A percentile compares a stretch with the other conserved stretches of the same genome.
Evolutionary conservation across 2,888 invertebrate genomes (phyloP).

Genomic region (Netelia melanura): DNA sequence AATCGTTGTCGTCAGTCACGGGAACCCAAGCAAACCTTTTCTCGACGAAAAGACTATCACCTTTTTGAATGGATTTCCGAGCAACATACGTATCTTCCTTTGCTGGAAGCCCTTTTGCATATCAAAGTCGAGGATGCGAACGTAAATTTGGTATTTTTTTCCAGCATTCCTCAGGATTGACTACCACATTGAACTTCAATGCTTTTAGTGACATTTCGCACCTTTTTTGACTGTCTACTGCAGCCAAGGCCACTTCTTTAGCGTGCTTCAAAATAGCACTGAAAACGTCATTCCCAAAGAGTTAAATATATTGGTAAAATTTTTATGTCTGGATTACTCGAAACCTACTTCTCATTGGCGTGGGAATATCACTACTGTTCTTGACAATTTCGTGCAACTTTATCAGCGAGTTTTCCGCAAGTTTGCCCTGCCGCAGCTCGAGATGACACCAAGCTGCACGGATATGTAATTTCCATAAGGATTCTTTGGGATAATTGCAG

Average conservation of each 20-base stretch:
- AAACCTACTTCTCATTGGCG: constrained; percentile 72
- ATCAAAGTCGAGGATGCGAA: constrained; percentile 87
- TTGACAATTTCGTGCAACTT: constrained; percentile 69
- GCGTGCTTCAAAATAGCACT: constrained; percentile 42
- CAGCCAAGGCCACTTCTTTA: constrained; percentile 12
- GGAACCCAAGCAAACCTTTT: constrained; percentile 92
- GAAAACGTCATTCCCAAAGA: constrained; percentile 16
- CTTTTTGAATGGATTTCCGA: constrained; percentile 86
- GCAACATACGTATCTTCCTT: constrained; percentile 89
- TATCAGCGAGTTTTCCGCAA: constrained; percentile 81
- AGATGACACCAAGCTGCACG: constrained; percentile 89
- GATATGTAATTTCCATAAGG: constrained; percentile 88
- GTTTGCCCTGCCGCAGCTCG: constrained; percentile 85
- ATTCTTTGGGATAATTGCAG: constrained; percentile 88
- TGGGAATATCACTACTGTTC: constrained; percentile 65
- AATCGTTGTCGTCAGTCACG: constrained; percentile 85
- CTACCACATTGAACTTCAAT: background rate
- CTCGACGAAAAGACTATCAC: constrained; percentile 92
- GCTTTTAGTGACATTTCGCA: constrained; percentile 9
- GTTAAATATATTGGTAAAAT: background rate
- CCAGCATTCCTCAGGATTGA: constrained; percentile 85
- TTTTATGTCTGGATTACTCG: constrained; percentile 21
- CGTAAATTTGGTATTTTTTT: constrained; percentile 86
- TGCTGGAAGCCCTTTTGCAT: constrained; percentile 86
- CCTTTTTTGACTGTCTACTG: constrained; percentile 14